Conservation (phyloP, 2,888 invertebrate species). For the Cremastinae sp. region DNA sequence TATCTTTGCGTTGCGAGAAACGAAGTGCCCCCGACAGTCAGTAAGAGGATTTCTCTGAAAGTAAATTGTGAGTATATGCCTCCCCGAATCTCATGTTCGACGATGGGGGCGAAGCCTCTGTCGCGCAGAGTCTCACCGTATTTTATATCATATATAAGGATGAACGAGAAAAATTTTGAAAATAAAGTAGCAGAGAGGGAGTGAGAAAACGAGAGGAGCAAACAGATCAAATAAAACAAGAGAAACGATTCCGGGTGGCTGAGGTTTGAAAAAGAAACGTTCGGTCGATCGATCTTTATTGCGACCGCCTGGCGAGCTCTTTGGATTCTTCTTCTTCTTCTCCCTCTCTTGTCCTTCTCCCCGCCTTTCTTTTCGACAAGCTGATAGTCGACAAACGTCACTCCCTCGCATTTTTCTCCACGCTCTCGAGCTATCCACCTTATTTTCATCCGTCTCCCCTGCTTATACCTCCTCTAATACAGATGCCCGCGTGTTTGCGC, state of each 20-base stretch:
- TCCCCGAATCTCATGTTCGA: too few relatives aligned
- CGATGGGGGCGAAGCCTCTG: too few relatives aligned
- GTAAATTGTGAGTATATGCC: slow-evolving; percentile 88
- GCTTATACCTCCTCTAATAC: slow-evolving; percentile 49
- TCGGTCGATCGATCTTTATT: slow-evolving; percentile 60
- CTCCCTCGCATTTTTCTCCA: slow-evolving; percentile 15
- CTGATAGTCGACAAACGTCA: slow-evolving; percentile 51
- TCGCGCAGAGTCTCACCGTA: not conserved
- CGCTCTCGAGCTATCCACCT: not conserved
- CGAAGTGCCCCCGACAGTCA: slow-evolving; percentile 87
- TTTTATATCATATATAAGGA: slow-evolving; percentile 4
- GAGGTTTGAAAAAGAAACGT: not conserved
- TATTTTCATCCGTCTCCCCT: slow-evolving; percentile 6
- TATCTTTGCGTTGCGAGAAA: slow-evolving; percentile 89
- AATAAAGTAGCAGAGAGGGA: slow-evolving; percentile 9
- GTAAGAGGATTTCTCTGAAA: slow-evolving; percentile 82
- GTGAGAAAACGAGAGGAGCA: not conserved
- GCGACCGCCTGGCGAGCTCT: slow-evolving; percentile 51
- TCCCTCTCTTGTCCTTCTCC: slow-evolving; percentile 12
- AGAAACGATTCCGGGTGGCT: slow-evolving; percentile 4
- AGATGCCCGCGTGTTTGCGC: not conserved
- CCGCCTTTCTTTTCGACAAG: slow-evolving; percentile 29
- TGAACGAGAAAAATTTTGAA: not conserved
- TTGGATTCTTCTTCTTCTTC: slow-evolving; percentile 34
- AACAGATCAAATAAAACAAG: too few relatives aligned